Conservation (phyloP, 2,113 vertebrate genomes). For the Limanda limanda region DNA sequence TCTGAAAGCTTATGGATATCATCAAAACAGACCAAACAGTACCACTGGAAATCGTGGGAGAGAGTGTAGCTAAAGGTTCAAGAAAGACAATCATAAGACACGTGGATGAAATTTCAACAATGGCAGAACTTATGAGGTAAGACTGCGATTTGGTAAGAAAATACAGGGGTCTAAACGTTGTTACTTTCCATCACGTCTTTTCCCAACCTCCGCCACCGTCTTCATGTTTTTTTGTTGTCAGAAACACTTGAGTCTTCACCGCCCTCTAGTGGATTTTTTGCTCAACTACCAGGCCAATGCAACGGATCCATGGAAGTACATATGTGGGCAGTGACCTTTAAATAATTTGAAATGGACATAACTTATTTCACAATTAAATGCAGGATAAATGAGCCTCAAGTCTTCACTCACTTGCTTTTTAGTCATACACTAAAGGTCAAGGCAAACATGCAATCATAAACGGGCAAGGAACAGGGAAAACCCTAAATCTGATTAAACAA, state of each 20-base stretch:
- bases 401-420: too few species aligned
- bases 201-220: neutral
- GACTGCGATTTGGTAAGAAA: too few species aligned
- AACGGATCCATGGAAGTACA: neutral
- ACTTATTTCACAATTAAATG: neutral
- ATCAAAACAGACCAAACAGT: neutral
- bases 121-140: neutral
- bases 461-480: too few species aligned
- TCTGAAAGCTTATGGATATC: neutral
- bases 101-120: neutral
- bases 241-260: neutral
- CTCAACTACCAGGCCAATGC: neutral
- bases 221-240: neutral
- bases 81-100: too few species aligned
- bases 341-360: neutral
- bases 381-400: too few species aligned
- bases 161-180: too few species aligned
- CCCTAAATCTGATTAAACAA: too few species aligned
- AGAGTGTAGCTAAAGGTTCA: neutral
- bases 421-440: too few species aligned
- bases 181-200: too few species aligned
- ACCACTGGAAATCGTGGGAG: neutral
- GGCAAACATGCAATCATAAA: too few species aligned
- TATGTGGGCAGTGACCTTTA: neutral
- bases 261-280: neutral